These are phyloP conservation scores for Drosophila fungiperda DNA, from an alignment of 2,888 invertebrate species.

Conservation along the genomic window DNA sequence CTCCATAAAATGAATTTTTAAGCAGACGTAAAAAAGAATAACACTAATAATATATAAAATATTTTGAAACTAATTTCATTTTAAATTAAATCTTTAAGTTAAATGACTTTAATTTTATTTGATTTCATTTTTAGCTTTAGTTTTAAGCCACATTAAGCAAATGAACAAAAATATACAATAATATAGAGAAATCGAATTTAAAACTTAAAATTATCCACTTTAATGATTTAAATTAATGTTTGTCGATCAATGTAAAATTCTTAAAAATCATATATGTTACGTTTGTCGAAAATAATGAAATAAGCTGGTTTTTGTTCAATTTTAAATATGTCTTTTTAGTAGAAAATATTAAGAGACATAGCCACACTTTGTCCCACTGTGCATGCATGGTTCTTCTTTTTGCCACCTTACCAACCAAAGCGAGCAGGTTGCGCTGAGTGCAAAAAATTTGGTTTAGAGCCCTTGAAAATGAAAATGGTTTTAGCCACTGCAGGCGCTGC, in stretches of 20 bases:
- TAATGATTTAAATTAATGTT: no score
- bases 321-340: background rate
- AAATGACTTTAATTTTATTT: background rate
- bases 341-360: background rate
- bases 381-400: conserved; percentile 54
- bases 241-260: background rate
- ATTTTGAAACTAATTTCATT: background rate
- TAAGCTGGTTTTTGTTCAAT: background rate
- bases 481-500: conserved; percentile 33
- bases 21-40: no score
- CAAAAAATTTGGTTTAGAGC: conserved; percentile 66
- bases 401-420: conserved; percentile 40
- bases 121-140: no score
- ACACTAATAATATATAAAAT: no score
- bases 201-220: no score
- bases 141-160: no score
- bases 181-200: no score
- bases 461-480: conserved; percentile 74
- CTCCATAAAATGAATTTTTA: no score
- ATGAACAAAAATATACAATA: no score
- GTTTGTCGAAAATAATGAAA: background rate
- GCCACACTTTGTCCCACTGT: conserved; percentile 40
- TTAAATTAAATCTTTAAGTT: background rate
- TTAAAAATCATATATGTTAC: background rate
- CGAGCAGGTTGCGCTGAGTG: conserved; percentile 61